Conservation (phyloP, 2,888 invertebrate genomes). For the Hyposoter didymator region DNA sequence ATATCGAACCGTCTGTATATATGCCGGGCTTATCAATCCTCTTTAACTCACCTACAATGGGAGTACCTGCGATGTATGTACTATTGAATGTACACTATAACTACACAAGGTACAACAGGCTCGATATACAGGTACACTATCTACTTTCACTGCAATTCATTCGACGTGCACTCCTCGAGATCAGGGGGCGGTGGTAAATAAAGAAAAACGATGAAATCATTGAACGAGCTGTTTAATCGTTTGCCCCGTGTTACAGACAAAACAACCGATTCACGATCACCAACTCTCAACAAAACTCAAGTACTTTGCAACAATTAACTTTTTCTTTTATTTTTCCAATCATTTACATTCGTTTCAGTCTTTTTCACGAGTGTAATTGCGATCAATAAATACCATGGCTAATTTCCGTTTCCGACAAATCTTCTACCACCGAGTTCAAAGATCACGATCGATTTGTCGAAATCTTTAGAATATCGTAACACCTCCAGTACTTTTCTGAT, state of each 20-base stretch:
- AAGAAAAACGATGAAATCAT: constrained; percentile 18
- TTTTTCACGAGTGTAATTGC: background rate
- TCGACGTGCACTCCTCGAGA: constrained; percentile 36
- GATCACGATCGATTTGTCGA: no score
- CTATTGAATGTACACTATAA: constrained; percentile 23
- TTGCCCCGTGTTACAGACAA: constrained; percentile 12
- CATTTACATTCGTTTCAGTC: background rate
- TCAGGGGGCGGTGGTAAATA: constrained; percentile 30
- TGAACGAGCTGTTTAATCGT: constrained; percentile 34
- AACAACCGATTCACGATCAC: constrained; percentile 6
- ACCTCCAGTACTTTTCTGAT: background rate
- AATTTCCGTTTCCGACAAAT: constrained; percentile 4
- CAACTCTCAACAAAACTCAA: background rate
- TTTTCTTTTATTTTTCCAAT: background rate
- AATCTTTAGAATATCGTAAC: background rate
- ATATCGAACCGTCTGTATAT: constrained; percentile 20
- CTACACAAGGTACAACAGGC: constrained; percentile 3
- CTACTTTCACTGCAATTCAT: constrained; percentile 55
- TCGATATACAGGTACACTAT: constrained; percentile 29
- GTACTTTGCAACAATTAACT: constrained; percentile 15
- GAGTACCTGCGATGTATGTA: constrained; percentile 30
- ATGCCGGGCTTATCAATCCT: constrained; percentile 49
- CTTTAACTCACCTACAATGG: constrained; percentile 38
- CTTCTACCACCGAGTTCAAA: background rate
- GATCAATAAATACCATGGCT: background rate